Percentiles rank a stretch among this genome's conserved stretches.
These are phyloP conservation scores for Polyommatus icarus DNA, from an alignment of 2,888 invertebrate genomes.

Conservation along the genomic window DNA sequence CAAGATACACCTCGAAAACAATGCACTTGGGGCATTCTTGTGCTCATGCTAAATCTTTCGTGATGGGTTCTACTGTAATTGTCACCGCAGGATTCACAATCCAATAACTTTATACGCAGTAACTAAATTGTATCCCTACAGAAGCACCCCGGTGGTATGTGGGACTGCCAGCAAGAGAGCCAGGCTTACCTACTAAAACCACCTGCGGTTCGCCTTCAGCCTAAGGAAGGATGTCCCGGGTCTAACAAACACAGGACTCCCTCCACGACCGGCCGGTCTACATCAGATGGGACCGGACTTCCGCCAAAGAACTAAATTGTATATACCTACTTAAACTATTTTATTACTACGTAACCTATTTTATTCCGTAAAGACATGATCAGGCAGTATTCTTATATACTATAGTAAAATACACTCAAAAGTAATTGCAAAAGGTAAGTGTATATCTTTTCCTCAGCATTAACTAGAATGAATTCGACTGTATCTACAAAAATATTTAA, in stretches of 20 bases:
- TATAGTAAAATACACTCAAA: not conserved
- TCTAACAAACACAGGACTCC: too few species aligned
- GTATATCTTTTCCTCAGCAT: not conserved
- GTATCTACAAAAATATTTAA: too few species aligned
- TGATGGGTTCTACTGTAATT: not conserved
- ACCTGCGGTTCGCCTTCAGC: too few species aligned
- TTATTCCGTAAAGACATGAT: not conserved
- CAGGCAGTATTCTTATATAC: conserved; percentile 3
- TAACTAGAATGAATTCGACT: too few species aligned
- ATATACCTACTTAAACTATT: not conserved
- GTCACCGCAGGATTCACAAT: not conserved
- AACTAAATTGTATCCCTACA: not conserved
- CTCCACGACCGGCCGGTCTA: too few species aligned
- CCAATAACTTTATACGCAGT: not conserved
- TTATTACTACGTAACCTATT: not conserved
- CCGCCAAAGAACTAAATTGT: too few species aligned
- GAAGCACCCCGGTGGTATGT: too few species aligned
- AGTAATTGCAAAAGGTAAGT: not conserved
- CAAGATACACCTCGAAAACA: not conserved
- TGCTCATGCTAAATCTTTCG: not conserved
- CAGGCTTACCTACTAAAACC: too few species aligned
- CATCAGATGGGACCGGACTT: too few species aligned
- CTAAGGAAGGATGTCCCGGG: too few species aligned
- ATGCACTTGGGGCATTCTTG: not conserved
- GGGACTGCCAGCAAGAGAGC: too few species aligned